phyloP scores from a whole-genome alignment of 2,113 vertebrate genomes.

The Fulica atra region DNA sequence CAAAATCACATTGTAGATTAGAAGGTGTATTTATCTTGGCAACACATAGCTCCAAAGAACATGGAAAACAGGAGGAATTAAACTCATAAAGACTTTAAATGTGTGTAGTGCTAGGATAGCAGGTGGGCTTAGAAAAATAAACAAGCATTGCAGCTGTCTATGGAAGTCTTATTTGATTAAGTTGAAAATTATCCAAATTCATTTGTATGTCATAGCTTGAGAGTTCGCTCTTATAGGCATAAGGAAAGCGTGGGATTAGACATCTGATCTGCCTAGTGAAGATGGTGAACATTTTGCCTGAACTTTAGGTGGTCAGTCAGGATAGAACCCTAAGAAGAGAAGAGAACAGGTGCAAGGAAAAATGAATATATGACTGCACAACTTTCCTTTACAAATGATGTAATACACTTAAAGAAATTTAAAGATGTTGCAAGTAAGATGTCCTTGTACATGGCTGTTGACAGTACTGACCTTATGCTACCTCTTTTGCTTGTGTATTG shows the following conservation, averaged over 20 bases:
- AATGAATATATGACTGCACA: neutral
- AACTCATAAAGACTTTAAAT: neutral
- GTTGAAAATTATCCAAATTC: neutral
- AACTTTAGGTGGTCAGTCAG: neutral
- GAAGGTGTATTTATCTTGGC: neutral
- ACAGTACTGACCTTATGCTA: neutral
- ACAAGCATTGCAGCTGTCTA: neutral
- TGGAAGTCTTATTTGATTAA: neutral
- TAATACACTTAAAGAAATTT: neutral
- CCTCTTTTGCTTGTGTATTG: neutral
- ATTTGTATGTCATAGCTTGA: neutral
- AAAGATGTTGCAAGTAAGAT: neutral
- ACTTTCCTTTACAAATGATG: neutral
- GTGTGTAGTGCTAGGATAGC: neutral
- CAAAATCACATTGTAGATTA: neutral
- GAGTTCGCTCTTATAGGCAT: neutral
- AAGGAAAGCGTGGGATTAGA: neutral
- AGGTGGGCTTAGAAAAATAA: constrained; percentile 18
- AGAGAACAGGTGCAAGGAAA: neutral
- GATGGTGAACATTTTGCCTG: neutral
- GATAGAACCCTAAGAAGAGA: neutral
- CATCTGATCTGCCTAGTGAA: neutral
- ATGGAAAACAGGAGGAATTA: neutral
- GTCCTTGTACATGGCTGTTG: neutral
- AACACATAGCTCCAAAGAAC: neutral